phyloP scores from a whole-genome alignment of 2,888 invertebrate species.

The Chymomyza procnemis region DNA sequence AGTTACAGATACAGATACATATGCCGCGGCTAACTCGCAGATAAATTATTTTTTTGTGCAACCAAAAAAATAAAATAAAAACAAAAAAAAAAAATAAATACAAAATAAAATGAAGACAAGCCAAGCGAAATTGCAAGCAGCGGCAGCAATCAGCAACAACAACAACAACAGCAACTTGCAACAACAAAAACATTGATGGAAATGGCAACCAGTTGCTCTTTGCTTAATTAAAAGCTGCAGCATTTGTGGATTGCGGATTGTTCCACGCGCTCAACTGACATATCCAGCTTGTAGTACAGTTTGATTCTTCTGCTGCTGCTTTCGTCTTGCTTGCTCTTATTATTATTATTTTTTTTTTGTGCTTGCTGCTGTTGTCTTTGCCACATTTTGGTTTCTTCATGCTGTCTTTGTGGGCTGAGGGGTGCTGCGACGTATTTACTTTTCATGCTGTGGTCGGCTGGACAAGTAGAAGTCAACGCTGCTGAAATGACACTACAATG shows the following conservation, averaged over 20 bases:
- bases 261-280: slow-evolving; percentile 54
- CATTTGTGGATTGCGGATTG: slow-evolving; percentile 51
- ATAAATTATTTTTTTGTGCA: slow-evolving; percentile 61
- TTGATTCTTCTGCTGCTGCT: not conserved
- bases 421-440: slow-evolving; percentile 41
- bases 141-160: slow-evolving; percentile 14
- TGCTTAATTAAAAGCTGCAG: slow-evolving; percentile 73
- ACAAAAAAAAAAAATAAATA: slow-evolving; percentile 1
- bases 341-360: too few relatives aligned
- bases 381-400: slow-evolving; percentile 40
- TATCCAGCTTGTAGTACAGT: not conserved
- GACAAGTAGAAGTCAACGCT: slow-evolving; percentile 57
- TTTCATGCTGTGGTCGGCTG: slow-evolving; percentile 61
- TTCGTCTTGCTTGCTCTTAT: not conserved
- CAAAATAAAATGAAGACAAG: slow-evolving; percentile 10
- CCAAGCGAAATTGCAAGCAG: slow-evolving; percentile 21
- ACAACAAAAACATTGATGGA: slow-evolving; percentile 16
- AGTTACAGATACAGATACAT: slow-evolving; percentile 20
- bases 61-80: not conserved
- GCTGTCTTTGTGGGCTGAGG: not conserved
- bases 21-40: slow-evolving; percentile 60
- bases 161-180: slow-evolving; percentile 45
- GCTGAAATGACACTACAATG: slow-evolving; percentile 74
- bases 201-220: slow-evolving; percentile 66
- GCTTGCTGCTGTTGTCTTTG: slow-evolving; percentile 2